Conservation (phyloP, 2,113 vertebrate genomes). For the Semnornis frantzii region DNA sequence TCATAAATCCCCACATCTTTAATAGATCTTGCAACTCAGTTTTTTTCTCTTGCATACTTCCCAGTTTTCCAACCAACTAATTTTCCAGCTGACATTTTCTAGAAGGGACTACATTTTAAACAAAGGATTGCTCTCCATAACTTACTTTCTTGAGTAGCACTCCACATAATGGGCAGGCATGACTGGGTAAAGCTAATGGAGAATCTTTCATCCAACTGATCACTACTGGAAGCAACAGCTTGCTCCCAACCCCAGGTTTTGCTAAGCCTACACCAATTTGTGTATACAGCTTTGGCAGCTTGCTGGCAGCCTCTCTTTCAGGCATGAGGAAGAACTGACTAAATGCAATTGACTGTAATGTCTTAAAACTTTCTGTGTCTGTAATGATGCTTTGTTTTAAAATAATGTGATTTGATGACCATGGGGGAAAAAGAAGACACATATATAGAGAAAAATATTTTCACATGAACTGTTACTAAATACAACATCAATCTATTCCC, state of each 20-base stretch:
- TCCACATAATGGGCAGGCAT: background rate
- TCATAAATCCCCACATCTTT: background rate
- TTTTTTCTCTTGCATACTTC: background rate
- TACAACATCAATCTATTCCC: background rate
- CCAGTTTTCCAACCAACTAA: background rate
- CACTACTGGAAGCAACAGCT: background rate
- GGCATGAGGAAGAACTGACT: background rate
- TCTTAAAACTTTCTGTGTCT: background rate
- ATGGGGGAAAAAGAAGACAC: background rate
- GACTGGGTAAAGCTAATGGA: background rate
- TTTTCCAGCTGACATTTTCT: slow-evolving; percentile 12
- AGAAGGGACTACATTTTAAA: background rate
- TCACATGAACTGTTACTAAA: background rate
- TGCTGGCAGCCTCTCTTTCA: background rate
- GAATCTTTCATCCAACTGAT: background rate
- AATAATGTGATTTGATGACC: background rate
- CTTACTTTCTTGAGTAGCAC: background rate
- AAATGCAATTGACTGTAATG: background rate
- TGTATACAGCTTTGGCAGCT: background rate
- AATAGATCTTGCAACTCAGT: background rate
- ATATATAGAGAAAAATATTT: background rate
- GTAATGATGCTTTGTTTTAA: background rate
- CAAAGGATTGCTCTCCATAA: background rate
- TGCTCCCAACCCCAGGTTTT: background rate
- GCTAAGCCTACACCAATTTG: background rate